Evolutionary conservation across 2,113 vertebrate genomes (phyloP).

Genomic region (Psilopsiagon aurifrons): DNA sequence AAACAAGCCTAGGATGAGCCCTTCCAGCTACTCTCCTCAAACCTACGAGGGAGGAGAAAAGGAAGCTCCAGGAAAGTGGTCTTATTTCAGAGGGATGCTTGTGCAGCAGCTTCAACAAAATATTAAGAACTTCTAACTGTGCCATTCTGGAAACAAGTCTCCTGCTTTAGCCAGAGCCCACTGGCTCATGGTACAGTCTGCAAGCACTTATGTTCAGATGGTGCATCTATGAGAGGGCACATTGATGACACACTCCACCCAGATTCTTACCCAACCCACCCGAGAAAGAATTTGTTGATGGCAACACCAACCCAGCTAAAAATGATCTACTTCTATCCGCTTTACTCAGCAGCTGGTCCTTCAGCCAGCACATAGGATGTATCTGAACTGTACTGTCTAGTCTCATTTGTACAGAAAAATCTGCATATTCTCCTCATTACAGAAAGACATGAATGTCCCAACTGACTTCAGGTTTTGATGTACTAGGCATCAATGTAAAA

Average conservation of each 20-base stretch:
- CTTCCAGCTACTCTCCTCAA: not conserved
- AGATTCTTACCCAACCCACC: not conserved
- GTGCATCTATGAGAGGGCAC: not conserved
- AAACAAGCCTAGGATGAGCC: not conserved
- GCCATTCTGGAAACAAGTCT: not conserved
- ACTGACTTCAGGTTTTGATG: not conserved
- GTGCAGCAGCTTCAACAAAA: not conserved
- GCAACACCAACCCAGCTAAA: not conserved
- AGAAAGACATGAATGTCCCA: not conserved
- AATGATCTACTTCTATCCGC: not conserved
- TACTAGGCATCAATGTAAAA: not conserved
- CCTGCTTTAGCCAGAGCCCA: not conserved
- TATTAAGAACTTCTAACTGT: not conserved
- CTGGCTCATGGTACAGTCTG: not conserved
- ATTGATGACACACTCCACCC: not conserved
- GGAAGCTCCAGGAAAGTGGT: not conserved
- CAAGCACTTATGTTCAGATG: not conserved
- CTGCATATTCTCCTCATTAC: not conserved
- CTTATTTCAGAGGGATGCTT: not conserved
- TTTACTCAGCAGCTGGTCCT: not conserved
- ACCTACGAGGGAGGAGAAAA: rapidly evolving
- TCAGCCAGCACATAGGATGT: not conserved
- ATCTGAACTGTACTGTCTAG: not conserved
- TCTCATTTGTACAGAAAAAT: not conserved
- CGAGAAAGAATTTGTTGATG: not conserved